Evolutionary conservation across 2,888 invertebrate species (phyloP).

Genomic region (Romanomermis culicivorax): DNA sequence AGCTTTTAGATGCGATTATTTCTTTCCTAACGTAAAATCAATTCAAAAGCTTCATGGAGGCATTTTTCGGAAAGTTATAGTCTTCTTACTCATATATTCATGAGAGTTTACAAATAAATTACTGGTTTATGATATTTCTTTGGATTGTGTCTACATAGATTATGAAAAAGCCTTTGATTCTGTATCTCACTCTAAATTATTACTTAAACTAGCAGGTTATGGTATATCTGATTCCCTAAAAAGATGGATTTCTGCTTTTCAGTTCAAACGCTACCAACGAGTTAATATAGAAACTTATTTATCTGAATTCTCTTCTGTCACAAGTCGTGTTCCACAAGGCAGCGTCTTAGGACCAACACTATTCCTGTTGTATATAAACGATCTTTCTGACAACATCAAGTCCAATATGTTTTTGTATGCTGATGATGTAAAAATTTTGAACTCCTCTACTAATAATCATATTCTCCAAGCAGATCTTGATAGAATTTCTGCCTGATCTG

Average conservation of each 20-base stretch:
- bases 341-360: neutral
- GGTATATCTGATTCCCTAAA: neutral
- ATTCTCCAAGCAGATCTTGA: neutral
- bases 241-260: neutral
- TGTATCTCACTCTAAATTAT: neutral
- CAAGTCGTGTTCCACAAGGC: constrained; percentile 1
- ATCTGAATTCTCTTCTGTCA: neutral
- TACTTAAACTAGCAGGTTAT: neutral
- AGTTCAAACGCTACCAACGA: neutral
- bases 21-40: no score
- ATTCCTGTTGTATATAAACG: constrained; percentile 3
- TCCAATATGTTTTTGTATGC: neutral
- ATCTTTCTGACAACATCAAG: neutral
- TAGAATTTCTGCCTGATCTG: neutral
- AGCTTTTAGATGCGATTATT: no score
- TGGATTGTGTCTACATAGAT: constrained; percentile 4
- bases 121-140: no score
- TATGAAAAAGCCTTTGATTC: constrained; percentile 5
- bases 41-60: no score
- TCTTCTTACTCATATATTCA: no score
- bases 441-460: no score
- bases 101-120: no score
- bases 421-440: constrained; percentile 3
- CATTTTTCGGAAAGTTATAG: no score
- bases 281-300: neutral